Base-by-base conservation (phyloP, 2,797 vertebrate genomes). In the Helarctos malayanus region DNA sequence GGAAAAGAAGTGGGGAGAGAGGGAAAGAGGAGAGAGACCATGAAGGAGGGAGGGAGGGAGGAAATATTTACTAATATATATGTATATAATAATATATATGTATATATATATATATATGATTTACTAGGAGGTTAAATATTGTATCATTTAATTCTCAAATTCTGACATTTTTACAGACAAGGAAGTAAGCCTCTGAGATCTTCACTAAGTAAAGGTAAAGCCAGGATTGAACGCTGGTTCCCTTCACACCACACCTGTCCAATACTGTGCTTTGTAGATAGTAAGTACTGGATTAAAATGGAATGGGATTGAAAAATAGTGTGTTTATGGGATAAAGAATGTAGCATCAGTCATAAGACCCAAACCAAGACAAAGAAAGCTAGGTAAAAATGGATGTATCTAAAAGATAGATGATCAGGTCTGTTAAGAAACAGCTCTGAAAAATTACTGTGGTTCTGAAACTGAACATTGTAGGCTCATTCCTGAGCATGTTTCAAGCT, bases 61-160 rank as follows among this genome's bases (percentile, higher is more conserved):
- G 35, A 65, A 79, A 57, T 10, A 61, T 61, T 76, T 94, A 69
- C 78, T 92, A 94, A 27, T 29, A 57, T 45, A 14, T 59, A 27
- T 59, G 10, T 10, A 25, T 12, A 13, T 61, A 2, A 38, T 38
- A 38, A 38, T 38, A 38, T 38, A 38, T 38, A 38, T 38, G 38
- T 38, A 13, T 61, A 14, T 13, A 13, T 29, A 29, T 61, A 61
- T 13, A 13, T 32, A 32, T 32, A 54, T 19, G 57, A 69, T 52
- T 93, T 86, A 78, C 69, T 75, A 81, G 71, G 27, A 92, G 41
- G 41, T 27, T 95, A 52, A 89, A 73, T 63, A 85, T 16, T 56
- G 13, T 1, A 54, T 68, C 75, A 94, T 65, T 81, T 86, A 87
- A 81, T 45, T 69, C 52, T 94, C n/a, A 80, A 85, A 56, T 57